Percentiles rank a stretch among this genome's conserved stretches.
These are phyloP conservation scores for Ctenomys sociabilis DNA, from an alignment of 2,113 vertebrate genomes.

Conservation along the genomic window DNA sequence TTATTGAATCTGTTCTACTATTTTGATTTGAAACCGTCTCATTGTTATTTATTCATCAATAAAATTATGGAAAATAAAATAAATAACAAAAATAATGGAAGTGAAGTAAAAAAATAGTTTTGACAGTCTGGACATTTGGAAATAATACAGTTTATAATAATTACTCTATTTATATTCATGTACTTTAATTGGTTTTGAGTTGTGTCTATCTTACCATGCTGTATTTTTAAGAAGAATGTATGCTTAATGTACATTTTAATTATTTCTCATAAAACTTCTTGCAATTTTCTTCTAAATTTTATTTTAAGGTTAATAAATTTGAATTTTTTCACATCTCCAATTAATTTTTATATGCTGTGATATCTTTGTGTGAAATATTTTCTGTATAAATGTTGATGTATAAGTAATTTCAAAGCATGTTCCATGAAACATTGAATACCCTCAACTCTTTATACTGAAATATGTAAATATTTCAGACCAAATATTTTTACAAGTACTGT, in stretches of 20 bases:
- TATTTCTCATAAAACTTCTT: constrained; percentile 5
- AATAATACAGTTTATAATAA: neutral
- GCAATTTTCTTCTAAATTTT: neutral
- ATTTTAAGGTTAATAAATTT: constrained; percentile 48
- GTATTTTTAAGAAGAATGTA: neutral
- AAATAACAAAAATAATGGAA: constrained; percentile 27
- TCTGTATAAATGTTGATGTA: neutral
- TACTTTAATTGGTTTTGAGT: constrained; percentile 12
- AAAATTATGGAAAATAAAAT: no score
- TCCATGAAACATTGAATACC: neutral
- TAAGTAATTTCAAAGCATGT: neutral
- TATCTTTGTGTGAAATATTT: constrained; percentile 30
- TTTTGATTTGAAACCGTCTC: no score
- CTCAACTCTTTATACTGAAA: constrained; percentile 53
- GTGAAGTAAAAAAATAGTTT: neutral
- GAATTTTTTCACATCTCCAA: constrained; percentile 34
- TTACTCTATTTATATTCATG: constrained; percentile 34
- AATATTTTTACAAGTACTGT: constrained; percentile 38
- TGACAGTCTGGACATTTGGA: constrained; percentile 26
- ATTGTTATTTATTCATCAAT: no score
- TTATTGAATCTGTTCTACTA: no score
- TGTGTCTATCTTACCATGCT: neutral
- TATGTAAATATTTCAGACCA: constrained; percentile 49
- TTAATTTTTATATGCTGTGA: neutral
- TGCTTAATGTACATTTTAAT: constrained; percentile 15